Evolutionary conservation across 2,797 vertebrate species (phyloP).

Genomic region (Karalla daura): DNA sequence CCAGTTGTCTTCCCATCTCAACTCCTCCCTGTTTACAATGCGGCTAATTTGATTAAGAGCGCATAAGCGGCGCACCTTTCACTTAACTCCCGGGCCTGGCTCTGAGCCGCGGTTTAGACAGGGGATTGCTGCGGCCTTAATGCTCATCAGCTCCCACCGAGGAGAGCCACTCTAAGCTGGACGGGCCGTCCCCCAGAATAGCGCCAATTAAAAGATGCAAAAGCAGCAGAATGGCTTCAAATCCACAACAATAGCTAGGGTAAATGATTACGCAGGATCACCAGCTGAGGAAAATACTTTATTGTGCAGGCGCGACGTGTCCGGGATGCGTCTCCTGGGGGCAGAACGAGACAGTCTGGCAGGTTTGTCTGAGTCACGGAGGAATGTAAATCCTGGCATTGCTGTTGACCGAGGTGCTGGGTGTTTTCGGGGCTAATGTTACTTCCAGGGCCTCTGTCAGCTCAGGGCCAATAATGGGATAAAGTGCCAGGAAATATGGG

Average conservation of each 20-base stretch:
- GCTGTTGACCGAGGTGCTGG: not conserved
- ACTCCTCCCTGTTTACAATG: conserved; percentile 56
- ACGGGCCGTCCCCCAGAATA: not conserved
- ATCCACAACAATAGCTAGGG: not conserved
- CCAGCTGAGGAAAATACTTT: conserved; percentile 11
- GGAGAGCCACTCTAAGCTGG: conserved; percentile 33
- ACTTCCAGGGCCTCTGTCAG: not conserved
- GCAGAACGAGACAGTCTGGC: not conserved
- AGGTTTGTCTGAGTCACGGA: not conserved
- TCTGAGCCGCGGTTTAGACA: conserved; percentile 41
- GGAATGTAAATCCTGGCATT: not conserved
- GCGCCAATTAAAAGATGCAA: not conserved
- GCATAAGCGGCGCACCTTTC: conserved; percentile 46
- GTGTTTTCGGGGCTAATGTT: not conserved
- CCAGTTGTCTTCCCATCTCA: conserved; percentile 70
- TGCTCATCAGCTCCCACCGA: conserved; percentile 25
- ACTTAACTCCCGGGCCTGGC: conserved; percentile 33
- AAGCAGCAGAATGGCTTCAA: conserved; percentile 2
- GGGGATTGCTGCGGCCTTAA: conserved; percentile 33
- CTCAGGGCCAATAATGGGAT: not conserved
- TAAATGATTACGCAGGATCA: not conserved
- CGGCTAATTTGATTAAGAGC: conserved; percentile 65
- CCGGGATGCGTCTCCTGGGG: not conserved
- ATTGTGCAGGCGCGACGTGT: not conserved
- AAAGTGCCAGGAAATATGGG: not conserved